Base-by-base conservation (phyloP, 2,797 vertebrate species). In the Cetoscarus ocellatus region DNA sequence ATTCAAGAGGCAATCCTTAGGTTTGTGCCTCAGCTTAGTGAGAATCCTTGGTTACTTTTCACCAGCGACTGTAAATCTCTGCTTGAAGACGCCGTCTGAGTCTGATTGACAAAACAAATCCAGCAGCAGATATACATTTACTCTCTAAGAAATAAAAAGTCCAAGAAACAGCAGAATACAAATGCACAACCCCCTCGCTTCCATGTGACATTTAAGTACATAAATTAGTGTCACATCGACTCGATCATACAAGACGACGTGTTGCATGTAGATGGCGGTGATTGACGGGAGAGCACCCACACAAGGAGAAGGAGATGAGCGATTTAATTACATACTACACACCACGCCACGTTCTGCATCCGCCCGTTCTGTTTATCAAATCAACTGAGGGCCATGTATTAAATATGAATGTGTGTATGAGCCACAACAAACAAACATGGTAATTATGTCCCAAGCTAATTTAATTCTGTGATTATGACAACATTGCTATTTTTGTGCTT, bases 361-460 rank as follows among this genome's bases (percentile, higher is more conserved):
- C 74, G 78, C 83, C 88, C 80, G 75, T 86, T 88, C 84, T 92
- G 90, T 90, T 93, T 91, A 87, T 93, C 91, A 86, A 93, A 91
- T 90, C 93, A 88, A 83, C 85, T 72, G 86, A 90, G 92, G 88
- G 90, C 75, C 75, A 84, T 83, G 86, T 91, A 92, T 93, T 93
- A 94, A 94, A 94, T 93, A 93, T 91, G 89, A 92, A 91, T 92
- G 84, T 86, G 80, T 87, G 88, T 84, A 91, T 81, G 87, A 91
- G 87, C 88, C 92, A 88, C 85, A 91, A 91, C 88, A 91, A 93
- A 93, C 92, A 94, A 93, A 94, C 93, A 92, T 93, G 89, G 85
- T 94, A 95, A 95, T 95, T 92, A 94, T 70, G 84, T 94, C 94
- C 93, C 94, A 82, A 79, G 94, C 89, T 94, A 94, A 95, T 94